A percentile compares a stretch with the other conserved stretches of the same genome.
phyloP scores from a whole-genome alignment of 2,113 vertebrate genomes.

The Pseudopodoces humilis region DNA sequence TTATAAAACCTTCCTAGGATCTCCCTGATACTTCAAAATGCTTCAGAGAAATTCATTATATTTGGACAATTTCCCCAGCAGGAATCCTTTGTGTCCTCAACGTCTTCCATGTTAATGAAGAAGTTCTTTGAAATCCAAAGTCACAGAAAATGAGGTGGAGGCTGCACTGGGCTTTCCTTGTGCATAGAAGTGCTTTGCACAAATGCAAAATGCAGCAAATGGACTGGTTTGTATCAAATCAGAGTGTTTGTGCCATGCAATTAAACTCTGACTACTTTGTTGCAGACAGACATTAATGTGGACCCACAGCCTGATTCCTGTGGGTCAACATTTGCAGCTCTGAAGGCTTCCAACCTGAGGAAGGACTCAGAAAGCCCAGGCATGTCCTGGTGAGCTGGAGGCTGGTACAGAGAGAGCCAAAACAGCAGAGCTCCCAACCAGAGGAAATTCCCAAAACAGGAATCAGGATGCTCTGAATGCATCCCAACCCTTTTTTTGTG shows the following conservation, averaged over 20 bases:
- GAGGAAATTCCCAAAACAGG: accelerated
- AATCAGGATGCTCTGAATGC: neutral
- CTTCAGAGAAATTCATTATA: neutral
- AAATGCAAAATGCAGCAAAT: neutral
- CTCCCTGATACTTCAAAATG: neutral
- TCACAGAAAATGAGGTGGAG: neutral
- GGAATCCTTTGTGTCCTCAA: neutral
- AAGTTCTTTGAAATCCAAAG: neutral
- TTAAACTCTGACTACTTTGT: neutral
- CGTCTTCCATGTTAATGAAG: neutral
- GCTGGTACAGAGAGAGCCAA: neutral
- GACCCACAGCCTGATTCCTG: neutral
- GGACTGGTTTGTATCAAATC: accelerated
- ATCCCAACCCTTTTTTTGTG: neutral
- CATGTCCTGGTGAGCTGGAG: neutral
- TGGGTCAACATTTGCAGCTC: neutral
- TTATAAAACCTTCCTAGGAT: neutral
- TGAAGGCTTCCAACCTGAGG: neutral
- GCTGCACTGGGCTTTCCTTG: neutral
- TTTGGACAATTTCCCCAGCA: neutral
- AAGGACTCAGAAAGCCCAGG: neutral
- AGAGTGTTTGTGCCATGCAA: too few species aligned
- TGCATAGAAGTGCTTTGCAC: neutral
- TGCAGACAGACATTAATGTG: neutral
- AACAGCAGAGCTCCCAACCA: neutral